Base-by-base conservation (phyloP, 2,888 invertebrate species). In the Cephonodes hylas region DNA sequence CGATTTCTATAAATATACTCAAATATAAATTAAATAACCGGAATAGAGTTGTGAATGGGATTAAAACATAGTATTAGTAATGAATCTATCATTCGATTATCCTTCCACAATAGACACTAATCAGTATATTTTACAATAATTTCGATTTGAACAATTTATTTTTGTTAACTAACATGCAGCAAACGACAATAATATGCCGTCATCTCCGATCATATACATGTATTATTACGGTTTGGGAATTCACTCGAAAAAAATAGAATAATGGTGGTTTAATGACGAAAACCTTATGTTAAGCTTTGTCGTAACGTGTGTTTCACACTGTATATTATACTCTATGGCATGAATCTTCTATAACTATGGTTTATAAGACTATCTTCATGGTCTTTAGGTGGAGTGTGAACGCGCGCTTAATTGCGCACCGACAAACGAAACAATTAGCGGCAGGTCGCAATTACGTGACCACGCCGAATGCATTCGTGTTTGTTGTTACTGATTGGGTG, bases 361-460 rank as follows among this genome's bases (percentile, higher is more conserved):
- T 46, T n/a, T 23, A 46, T 23, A 20, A 13, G n/a, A n/a, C 13
- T n/a, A 22, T 6, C n/a, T 46, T 25, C 23, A 46, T 18, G 31
- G 31, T 27, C 31, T 8, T 27, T 18, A 53, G 27, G 18, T 53
- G 27, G 27, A 31, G 27, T 53, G 53, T 53, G 53, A 31, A 53
- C 13, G 27, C 15, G 18, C 31, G 31, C 20, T 53, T 53, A 53
- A 53, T 53, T 31, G 31, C 18, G 7, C 53, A 31, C 53, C 53
- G 53, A 53, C 53, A 53, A 53, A 31, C 53, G 53, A 27, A 31
- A 31, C 53, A 53, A 31, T 53, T 53, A 53, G 23, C 15, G 27
- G 18, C 53, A 18, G 53, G 53, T 53, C 53, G 53, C 18, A 53
- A 53, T 53, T 53, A 53, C 53, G 53, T 53, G 53, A 53, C 53